Conservation (phyloP, 2,888 invertebrate genomes). For the Xanthia togata region DNA sequence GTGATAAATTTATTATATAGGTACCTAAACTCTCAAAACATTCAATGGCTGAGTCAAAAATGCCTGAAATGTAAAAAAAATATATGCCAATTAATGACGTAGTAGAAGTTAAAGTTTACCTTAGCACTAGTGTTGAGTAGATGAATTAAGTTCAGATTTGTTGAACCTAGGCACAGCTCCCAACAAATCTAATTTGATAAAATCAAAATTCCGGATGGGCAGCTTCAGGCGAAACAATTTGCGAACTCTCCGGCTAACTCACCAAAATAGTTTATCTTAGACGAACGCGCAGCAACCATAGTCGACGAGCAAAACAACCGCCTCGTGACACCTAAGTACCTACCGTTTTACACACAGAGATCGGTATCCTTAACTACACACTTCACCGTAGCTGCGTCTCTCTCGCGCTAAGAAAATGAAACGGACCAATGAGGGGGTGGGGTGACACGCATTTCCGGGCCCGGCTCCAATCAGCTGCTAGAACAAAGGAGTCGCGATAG, state of each 20-base stretch:
- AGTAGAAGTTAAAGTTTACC: background rate
- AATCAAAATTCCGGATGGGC: conserved; percentile 79
- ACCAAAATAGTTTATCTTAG: conserved; percentile 87
- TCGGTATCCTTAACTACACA: conserved; percentile 88
- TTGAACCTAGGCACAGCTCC: conserved; percentile 37
- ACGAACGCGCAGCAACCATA: conserved; percentile 80
- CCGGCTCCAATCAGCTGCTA: conserved; percentile 91
- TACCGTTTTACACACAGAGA: conserved; percentile 86
- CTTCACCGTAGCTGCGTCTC: conserved; percentile 88
- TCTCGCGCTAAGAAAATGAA: conserved; percentile 90
- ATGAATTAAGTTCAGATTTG: conserved; percentile 26
- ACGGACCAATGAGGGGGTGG: conserved; percentile 91
- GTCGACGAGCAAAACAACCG: conserved; percentile 82
- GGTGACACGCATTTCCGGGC: conserved; percentile 91
- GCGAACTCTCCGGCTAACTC: conserved; percentile 80
- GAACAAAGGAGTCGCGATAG: conserved; percentile 90
- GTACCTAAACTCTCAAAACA: background rate
- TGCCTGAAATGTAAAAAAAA: background rate
- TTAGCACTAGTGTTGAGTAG: background rate
- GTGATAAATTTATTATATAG: background rate
- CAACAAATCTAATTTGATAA: conserved; percentile 78
- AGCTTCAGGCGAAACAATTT: conserved; percentile 83
- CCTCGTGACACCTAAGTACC: conserved; percentile 81
- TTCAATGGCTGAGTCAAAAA: background rate
- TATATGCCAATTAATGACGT: background rate